Evolutionary conservation across 2,113 vertebrate species (phyloP), one percentile per base, ranked within the genome.

Genomic region (Malurus alboscapulatus): DNA sequence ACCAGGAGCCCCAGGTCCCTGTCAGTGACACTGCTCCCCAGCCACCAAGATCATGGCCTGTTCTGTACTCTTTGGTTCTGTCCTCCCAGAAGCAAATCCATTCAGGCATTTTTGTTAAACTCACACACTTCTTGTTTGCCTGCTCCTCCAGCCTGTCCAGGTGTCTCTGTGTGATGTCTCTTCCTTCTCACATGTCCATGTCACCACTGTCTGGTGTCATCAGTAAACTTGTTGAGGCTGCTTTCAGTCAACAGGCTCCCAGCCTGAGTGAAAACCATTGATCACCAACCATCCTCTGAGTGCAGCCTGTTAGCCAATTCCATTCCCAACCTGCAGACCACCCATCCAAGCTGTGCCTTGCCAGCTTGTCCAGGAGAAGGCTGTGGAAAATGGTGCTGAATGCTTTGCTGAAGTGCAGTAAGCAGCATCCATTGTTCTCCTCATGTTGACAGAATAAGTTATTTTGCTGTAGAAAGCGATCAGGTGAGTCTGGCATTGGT

Each of bases 61-160:
- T 36, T 48, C 30, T 57, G 30, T 7, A 13, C 25, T 87, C 58
- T 55, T 71, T 57, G 42, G 42, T 36, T 55, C 50, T 50, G n/a
- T 30, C 26, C 30, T 26, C 9, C 17, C 21, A 30, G 14, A 8
- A 18, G 48, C 16, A 55, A 55, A 34, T 40, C 21, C n/a, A 30
- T 44, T 21, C 38, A 67, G 26, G 8, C 68, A 26, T 18, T 44
- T 67, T 9, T 38, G 32, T 36, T 30, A 51, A 30, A n/a, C 14
- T 67, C 72, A 19, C 3, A 5, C 12, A 53, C 17, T 16, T n/a
- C 38, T 68, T 38, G 17, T 32, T 59, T 0, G 0, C 17, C 7
- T 44, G 12, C 9, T 59, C 32, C 54, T 76, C 26, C 62, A 76
- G 26, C 15, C 45, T 59, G 45, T 26, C 21, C 36, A 32, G 13